Conservation (phyloP, 2,888 invertebrate species). For the Drosophila anceps region DNA sequence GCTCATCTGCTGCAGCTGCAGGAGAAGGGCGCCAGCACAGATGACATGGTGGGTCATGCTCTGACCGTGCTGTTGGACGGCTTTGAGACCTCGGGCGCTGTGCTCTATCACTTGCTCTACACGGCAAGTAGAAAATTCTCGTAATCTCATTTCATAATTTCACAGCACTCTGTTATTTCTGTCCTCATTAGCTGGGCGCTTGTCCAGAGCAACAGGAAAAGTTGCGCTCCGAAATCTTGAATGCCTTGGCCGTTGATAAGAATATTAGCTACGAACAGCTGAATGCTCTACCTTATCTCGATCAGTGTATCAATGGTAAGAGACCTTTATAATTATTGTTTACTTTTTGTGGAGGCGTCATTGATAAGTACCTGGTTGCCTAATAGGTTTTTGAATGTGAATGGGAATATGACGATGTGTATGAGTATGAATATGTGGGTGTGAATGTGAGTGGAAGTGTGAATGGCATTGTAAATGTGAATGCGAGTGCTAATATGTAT, state of each 20-base stretch:
- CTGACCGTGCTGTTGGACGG: constrained; percentile 82
- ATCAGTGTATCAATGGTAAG: constrained; percentile 82
- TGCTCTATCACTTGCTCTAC: constrained; percentile 70
- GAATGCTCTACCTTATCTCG: constrained; percentile 77
- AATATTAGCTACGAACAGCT: constrained; percentile 74
- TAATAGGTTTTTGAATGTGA: no score
- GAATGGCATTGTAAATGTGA: neutral
- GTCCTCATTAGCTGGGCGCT: constrained; percentile 66
- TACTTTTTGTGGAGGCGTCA: neutral
- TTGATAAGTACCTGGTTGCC: no score
- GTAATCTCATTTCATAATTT: neutral
- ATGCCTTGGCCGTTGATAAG: constrained; percentile 42
- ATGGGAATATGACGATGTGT: neutral
- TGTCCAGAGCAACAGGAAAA: constrained; percentile 71
- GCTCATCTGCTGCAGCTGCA: constrained; percentile 78
- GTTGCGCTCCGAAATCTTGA: constrained; percentile 74
- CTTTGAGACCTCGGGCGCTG: constrained; percentile 78
- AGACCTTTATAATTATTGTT: neutral
- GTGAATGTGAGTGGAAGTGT: neutral
- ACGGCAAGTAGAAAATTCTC: constrained; percentile 45
- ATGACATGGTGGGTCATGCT: constrained; percentile 79
- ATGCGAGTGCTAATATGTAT: neutral
- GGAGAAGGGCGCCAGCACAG: constrained; percentile 65
- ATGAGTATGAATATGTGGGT: neutral
- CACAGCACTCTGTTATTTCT: neutral